These are phyloP conservation scores for Falco concolor DNA, from an alignment of 2,797 vertebrate species.

Conservation along the genomic window DNA sequence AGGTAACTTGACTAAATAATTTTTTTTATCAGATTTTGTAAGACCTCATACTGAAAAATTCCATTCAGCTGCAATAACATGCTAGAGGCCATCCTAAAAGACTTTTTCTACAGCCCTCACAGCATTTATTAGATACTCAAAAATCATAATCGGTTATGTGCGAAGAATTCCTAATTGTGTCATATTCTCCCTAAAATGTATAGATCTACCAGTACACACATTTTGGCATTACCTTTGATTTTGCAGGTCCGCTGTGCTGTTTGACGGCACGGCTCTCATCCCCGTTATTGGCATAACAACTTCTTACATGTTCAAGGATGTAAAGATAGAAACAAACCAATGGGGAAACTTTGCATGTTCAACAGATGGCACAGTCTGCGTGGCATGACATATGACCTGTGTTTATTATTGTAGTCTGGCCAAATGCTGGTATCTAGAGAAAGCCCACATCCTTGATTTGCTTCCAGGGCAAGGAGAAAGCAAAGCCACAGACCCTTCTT, in stretches of 20 bases:
- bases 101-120: background rate
- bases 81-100: background rate
- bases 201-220: background rate
- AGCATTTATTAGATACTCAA: background rate
- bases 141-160: background rate
- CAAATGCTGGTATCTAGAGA: conserved; percentile 8
- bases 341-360: background rate
- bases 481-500: conserved; percentile 2
- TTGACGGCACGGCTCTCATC: background rate
- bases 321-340: conserved; percentile 24
- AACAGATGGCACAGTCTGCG: background rate
- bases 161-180: background rate
- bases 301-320: background rate
- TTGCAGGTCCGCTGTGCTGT: background rate
- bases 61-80: background rate
- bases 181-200: background rate
- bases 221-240: background rate
- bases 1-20: background rate
- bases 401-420: conserved; percentile 27
- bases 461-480: conserved; percentile 21
- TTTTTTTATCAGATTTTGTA: background rate
- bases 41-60: background rate
- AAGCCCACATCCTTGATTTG: conserved; percentile 33
- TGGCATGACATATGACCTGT: background rate
- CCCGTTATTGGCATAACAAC: background rate